Conservation (phyloP, 2,888 invertebrate genomes). For the Drosophila eohydei region DNA sequence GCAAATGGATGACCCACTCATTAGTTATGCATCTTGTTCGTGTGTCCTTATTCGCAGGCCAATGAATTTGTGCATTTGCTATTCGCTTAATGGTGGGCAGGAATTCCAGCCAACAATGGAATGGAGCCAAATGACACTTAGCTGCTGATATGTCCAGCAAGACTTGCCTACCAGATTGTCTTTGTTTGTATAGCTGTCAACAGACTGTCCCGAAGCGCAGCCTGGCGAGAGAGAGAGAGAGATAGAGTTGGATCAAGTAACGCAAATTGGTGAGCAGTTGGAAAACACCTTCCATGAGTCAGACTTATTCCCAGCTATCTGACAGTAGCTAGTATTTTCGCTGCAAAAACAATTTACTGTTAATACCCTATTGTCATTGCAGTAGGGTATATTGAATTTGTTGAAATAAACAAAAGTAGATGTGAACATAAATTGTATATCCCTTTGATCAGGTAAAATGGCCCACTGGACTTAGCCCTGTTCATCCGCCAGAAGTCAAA, state of each 20-base stretch:
- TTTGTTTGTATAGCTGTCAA: slow-evolving; percentile 18
- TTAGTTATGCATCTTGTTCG: slow-evolving; percentile 17
- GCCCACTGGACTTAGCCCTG: too few species aligned
- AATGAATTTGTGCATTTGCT: slow-evolving; percentile 1
- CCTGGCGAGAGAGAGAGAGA: slow-evolving; percentile 12
- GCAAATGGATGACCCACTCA: slow-evolving; percentile 13
- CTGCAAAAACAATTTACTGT: not conserved
- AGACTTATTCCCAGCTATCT: not conserved
- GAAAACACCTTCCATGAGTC: not conserved
- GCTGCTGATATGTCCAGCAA: slow-evolving; percentile 4
- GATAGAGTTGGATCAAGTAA: slow-evolving; percentile 20
- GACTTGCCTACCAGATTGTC: not conserved
- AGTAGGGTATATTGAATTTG: not conserved
- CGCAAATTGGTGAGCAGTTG: slow-evolving; percentile 1
- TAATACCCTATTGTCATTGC: too few species aligned
- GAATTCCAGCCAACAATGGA: slow-evolving; percentile 5
- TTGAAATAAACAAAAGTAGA: not conserved
- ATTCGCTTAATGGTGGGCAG: not conserved
- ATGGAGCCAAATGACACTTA: slow-evolving; percentile 4
- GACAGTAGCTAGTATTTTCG: not conserved
- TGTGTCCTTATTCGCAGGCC: not conserved
- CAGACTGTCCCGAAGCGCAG: not conserved
- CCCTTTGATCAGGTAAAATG: not conserved
- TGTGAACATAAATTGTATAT: too few species aligned
- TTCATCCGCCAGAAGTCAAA: too few species aligned